These are phyloP conservation scores for Macrotis lagotis DNA, from an alignment of 2,113 vertebrate genomes.

Conservation along the genomic window DNA sequence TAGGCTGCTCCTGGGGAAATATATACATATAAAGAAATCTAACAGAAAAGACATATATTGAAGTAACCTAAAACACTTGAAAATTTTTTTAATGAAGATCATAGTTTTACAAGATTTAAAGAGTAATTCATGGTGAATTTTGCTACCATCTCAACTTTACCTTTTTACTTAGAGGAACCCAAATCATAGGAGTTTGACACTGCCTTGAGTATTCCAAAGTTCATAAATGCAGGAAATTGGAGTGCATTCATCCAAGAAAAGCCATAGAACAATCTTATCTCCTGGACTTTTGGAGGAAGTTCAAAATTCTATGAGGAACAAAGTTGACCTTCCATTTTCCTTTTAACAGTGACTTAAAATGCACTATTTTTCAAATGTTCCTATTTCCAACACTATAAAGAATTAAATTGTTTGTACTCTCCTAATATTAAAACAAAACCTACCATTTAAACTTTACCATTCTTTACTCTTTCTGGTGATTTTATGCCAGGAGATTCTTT, in stretches of 20 bases:
- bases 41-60: conserved; percentile 15
- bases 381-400: conserved; percentile 22
- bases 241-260: conserved; percentile 51
- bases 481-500: not conserved
- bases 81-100: conserved; percentile 16
- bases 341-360: conserved; percentile 1
- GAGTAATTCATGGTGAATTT: not conserved
- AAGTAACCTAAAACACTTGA: conserved; percentile 28
- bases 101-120: conserved; percentile 5
- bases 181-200: not conserved
- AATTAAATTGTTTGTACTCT: conserved; percentile 4
- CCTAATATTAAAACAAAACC: not conserved
- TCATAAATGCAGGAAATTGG: conserved; percentile 26
- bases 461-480: not conserved
- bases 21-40: not conserved
- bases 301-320: not conserved
- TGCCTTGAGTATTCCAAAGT: not conserved
- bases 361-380: conserved; percentile 25
- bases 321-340: conserved; percentile 5
- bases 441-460: not conserved
- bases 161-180: conserved; percentile 13
- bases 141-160: conserved; percentile 19
- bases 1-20: not conserved
- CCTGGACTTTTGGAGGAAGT: not conserved
- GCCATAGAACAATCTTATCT: conserved; percentile 1